Base-by-base conservation (phyloP, 2,888 invertebrate genomes). In the Nymphalis urticae region DNA sequence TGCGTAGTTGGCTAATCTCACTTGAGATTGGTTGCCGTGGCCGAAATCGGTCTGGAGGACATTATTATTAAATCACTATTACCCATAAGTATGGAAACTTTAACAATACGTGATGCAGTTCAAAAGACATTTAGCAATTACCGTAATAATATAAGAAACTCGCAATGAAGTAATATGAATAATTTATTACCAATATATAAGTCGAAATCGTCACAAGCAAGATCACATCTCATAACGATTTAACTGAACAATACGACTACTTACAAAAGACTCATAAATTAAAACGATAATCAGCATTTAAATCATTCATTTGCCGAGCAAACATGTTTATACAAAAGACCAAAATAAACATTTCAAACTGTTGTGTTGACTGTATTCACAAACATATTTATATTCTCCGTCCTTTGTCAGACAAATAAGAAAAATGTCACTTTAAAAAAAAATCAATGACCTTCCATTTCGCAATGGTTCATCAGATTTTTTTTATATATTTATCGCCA, bases 401-500 rank as follows among this genome's bases (percentile, higher is more conserved):
- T 84, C 81, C 83, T 87, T 89, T 87, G 88, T 86, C 85, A 82
- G 78, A 72, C 83, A 87, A 85, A 87, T 80, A 80, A 85, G 84
- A 86, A 86, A 85, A 85, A 87, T 84, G 83, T 82, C 82, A 73
- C 75, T 70, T 53, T 67, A 68, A 73, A 76, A 77, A 78, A 80
- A 81, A 82, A 81, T 70, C 73, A 69, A 76, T 80, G 81, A 79
- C 80, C 82, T 82, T 85, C 80, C 84, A 84, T 82, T 84, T 80
- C 75, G 85, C 87, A 83, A 85, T 86, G 82, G 82, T 80, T 86
- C 87, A 87, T 88, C 84, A 84, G 81, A 85, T 85, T 84, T 88
- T 82, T 80, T 86, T 83, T 78, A 82, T 81, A 84, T 89, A 89
- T 91, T 89, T 90, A 90, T 92, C 90, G 75, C 84, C 86, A 90